Evolutionary conservation across 2,888 invertebrate genomes (phyloP).

Genomic region (Branchellion lobata): DNA sequence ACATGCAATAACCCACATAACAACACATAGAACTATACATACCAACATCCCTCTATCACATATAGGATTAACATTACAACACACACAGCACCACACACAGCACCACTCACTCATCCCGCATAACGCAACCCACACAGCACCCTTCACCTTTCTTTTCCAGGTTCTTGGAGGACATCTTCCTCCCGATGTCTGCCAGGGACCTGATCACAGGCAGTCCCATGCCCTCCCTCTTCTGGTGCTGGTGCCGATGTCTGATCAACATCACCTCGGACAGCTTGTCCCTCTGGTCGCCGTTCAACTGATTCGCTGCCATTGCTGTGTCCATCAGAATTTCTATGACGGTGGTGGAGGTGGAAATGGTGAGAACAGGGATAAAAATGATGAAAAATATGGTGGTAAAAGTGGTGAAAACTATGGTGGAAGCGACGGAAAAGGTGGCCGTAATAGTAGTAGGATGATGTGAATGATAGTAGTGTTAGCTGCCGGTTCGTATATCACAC

Average conservation of each 20-base stretch:
- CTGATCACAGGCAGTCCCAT: constrained; percentile 64
- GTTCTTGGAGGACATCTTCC: constrained; percentile 64
- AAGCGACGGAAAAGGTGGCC: not conserved
- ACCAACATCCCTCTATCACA: no score
- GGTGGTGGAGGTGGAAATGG: constrained; percentile 41
- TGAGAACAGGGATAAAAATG: not conserved
- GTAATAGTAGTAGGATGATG: not conserved
- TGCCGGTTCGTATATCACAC: no score
- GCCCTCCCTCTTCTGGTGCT: constrained; percentile 67
- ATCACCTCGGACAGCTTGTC: constrained; percentile 47
- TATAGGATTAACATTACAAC: no score
- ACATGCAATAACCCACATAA: no score
- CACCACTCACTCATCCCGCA: no score
- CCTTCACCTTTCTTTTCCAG: constrained; percentile 46
- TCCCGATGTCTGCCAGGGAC: constrained; percentile 90
- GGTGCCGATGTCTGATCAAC: constrained; percentile 48
- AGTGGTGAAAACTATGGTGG: not conserved
- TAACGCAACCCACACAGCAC: no score
- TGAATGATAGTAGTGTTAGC: no score
- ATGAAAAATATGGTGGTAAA: not conserved
- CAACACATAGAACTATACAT: no score
- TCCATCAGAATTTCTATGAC: constrained; percentile 85
- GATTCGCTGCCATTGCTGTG: constrained; percentile 75
- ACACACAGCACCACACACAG: no score
- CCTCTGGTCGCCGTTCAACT: constrained; percentile 42